Base-by-base conservation (phyloP, 23 tunicate genomes). In the Aplidium turbinatum region DNA sequence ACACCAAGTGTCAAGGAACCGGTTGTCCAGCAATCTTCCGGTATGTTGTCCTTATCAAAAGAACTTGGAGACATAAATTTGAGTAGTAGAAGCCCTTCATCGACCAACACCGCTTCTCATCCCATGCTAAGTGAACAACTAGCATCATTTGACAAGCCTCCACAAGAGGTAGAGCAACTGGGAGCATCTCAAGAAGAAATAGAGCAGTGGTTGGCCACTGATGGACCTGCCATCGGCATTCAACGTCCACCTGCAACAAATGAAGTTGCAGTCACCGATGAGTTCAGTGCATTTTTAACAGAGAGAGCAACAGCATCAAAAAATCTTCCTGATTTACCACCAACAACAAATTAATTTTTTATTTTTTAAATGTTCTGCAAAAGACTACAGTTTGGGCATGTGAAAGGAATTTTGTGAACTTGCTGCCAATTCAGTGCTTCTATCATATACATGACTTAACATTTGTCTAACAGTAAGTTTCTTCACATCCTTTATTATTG, bases 121-220 rank as follows among this genome's bases (percentile, higher is more conserved):
- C 62, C 48, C 16, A 31, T 76, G 9, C 55, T 70, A 18, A 81
- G 62, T 47, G 87, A 81, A 52, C 73, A 81, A 47, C 28, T 72
- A 13, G 45, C 69, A n/a, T 35, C 52, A 30, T 78, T 78, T 66
- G 83, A 66, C 4, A 1, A 50, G 1, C 65, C 75, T 9, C 72
- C 60, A 0, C 33, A 58, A 23, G 87, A 81, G 50, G 32, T 81
- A 1, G 25, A 30, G 2, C 73, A 81, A 38, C 67, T 81, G 2
- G 87, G 87, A n/a, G 33, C 87, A 24, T 81, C 92, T 28, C 79
- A 81, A 75, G 36, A 51, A 7, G 96, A 88, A 70, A 81, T 88
- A 31, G 87, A 81, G 58, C 78, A 81, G 30, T 88, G 96, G 96
- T 38, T 88, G 28, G 55, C 68, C 36, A 47, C 75, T 2, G 78